Evolutionary conservation across 2,888 invertebrate species (phyloP), one percentile per base, ranked within the genome.

Genomic region (Perizoma flavofasciatum): DNA sequence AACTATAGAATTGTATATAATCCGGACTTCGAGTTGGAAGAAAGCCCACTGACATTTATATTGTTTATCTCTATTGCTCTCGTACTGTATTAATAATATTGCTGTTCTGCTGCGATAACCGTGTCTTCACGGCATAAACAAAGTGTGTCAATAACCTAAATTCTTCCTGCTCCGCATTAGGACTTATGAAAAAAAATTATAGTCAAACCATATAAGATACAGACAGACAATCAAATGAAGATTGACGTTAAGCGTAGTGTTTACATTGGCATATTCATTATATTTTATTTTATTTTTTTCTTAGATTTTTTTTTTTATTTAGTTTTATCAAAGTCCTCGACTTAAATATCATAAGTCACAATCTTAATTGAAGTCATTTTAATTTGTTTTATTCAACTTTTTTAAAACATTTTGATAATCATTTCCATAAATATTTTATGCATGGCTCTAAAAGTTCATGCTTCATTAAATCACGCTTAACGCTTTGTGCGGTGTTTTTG

Each of bases 391-490:
- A 40, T 4, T 43, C 34, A 46, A 33, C 40, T 58, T n/a, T 52
- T 52, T 4, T 32, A 35, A 49, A 6, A 11, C 45, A 5, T 33
- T 56, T 46, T 22, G 11, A 43, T 22, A 3, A 9, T 55, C 62
- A 63, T 60, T 54, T 54, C 53, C 63, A 67, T 61, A 61, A 59
- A 53, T 59, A 66, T 59, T 41, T 10, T 49, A 45, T 72, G 77
- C 79, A 81, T 81, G 75, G 69, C 67, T 74, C 61, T 71, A 61
- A 51, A 61, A 69, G 62, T 71, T 70, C 68, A 74, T 74, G 70
- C 68, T 73, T 75, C 73, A 75, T 74, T 71, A 61, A 65, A 70
- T 61, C 71, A 75, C 74, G 85, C 85, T 83, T 84, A 22, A 69
- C 67, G 83, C 84, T 81, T 82, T 40, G 62, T 64, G 78, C 75